phyloP scores from a whole-genome alignment of 2,888 invertebrate species.

The Acronicta leporina region DNA sequence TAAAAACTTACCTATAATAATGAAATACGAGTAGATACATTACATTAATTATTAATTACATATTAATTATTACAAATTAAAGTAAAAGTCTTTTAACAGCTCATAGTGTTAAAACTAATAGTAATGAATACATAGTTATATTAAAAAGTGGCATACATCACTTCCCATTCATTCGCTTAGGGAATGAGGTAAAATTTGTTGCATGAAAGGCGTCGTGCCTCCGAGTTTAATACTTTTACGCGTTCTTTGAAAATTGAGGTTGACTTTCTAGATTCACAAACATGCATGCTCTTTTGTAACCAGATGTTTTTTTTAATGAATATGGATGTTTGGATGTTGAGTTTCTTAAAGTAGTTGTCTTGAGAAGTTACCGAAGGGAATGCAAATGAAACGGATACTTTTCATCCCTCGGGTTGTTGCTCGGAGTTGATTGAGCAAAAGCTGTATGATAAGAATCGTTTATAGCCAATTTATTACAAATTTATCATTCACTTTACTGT shows the following conservation, averaged over 20 bases:
- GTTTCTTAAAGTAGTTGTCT: not conserved
- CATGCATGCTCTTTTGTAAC: conserved; percentile 34
- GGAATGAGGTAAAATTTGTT: conserved; percentile 65
- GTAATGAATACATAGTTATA: conserved; percentile 17
- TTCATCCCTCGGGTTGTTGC: not conserved
- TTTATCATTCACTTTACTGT: not conserved
- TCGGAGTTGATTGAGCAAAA: not conserved
- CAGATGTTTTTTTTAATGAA: conserved; percentile 29
- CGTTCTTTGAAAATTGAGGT: conserved; percentile 54
- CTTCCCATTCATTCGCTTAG: conserved; percentile 58
- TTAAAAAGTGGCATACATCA: conserved; percentile 46
- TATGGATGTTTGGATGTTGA: conserved; percentile 21
- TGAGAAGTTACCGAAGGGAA: not conserved
- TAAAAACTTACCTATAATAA: no score
- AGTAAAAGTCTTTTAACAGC: conserved; percentile 3
- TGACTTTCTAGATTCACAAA: conserved; percentile 50
- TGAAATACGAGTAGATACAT: no score
- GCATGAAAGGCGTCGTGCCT: conserved; percentile 58
- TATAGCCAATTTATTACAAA: not conserved
- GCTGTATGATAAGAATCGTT: not conserved
- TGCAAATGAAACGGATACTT: not conserved
- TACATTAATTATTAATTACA: no score
- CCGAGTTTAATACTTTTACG: conserved; percentile 59
- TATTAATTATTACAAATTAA: conserved; percentile 2
- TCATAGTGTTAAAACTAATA: conserved; percentile 40